These are phyloP conservation scores for Drosophila gaucha DNA, from an alignment of 2,888 invertebrate genomes.

Conservation along the genomic window DNA sequence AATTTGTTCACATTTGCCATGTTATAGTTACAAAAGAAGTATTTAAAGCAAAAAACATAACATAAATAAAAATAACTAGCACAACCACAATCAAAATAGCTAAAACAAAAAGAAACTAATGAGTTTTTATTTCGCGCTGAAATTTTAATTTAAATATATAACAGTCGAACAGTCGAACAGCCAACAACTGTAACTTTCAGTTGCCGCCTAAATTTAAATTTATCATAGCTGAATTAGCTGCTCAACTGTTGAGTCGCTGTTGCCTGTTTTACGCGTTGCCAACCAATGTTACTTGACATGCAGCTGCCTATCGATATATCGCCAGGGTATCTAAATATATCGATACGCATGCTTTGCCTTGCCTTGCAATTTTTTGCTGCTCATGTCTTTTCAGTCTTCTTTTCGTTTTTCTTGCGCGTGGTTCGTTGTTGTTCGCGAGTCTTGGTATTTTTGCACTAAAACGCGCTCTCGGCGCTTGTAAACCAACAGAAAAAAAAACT, in stretches of 20 bases:
- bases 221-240: background rate
- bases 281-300: background rate
- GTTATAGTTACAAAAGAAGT: constrained; percentile 58
- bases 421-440: constrained; percentile 40
- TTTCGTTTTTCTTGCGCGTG: constrained; percentile 54
- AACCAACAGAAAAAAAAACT: constrained; percentile 43
- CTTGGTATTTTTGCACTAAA: constrained; percentile 57
- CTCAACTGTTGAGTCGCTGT: constrained; percentile 13
- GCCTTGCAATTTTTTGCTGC: constrained; percentile 34
- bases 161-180: too few species aligned
- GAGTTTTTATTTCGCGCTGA: background rate
- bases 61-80: constrained; percentile 52
- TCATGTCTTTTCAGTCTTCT: constrained; percentile 46
- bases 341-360: constrained; percentile 17
- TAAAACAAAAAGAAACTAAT: background rate
- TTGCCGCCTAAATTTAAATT: too few species aligned
- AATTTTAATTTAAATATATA: background rate
- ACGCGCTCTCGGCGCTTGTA: constrained; percentile 55
- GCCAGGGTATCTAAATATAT: constrained; percentile 5
- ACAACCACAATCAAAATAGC: constrained; percentile 51
- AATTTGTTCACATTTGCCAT: constrained; percentile 65
- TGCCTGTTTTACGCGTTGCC: constrained; percentile 9
- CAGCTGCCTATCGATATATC: constrained; percentile 19
- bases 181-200: too few species aligned
- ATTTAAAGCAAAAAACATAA: constrained; percentile 46